Conservation (phyloP, 37 sponge, comb jelly and placozoan species). For the Sycon ciliatum region DNA sequence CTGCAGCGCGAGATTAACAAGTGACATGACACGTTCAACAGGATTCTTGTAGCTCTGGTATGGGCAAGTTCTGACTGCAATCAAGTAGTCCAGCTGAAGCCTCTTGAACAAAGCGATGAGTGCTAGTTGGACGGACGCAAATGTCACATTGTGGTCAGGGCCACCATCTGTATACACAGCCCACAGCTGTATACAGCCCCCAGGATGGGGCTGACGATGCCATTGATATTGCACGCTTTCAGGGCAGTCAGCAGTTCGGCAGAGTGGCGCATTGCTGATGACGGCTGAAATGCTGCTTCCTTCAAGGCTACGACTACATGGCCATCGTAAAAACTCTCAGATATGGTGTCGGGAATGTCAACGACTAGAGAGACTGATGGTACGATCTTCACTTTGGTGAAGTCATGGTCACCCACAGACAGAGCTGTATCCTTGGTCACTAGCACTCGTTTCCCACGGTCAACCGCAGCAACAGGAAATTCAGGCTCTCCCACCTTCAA, state of each 20-base stretch:
- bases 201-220: not conserved
- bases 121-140: too few relatives aligned
- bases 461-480: conserved; percentile 15
- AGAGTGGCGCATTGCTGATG: conserved; percentile 28
- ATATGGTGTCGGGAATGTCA: conserved; percentile 37
- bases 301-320: conserved; percentile 35
- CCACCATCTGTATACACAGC: conserved; percentile 50
- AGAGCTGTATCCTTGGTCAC: not conserved
- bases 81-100: too few relatives aligned
- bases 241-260: conserved; percentile 23
- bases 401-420: conserved; percentile 34
- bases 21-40: too few relatives aligned
- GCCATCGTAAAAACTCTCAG: conserved; percentile 32
- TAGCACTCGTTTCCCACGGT: conserved; percentile 13
- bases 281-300: conserved; percentile 34
- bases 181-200: not conserved
- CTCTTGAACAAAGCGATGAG: too few relatives aligned
- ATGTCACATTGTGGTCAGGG: too few relatives aligned
- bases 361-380: conserved; percentile 26
- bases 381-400: conserved; percentile 15
- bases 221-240: not conserved
- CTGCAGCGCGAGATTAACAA: too few relatives aligned
- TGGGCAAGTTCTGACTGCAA: too few relatives aligned
- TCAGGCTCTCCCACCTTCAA: conserved; percentile 22
- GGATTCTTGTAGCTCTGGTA: too few relatives aligned